These are phyloP conservation scores for Macrosteles quadrilineatus DNA, from an alignment of 1,140 invertebrate species.

Conservation along the genomic window DNA sequence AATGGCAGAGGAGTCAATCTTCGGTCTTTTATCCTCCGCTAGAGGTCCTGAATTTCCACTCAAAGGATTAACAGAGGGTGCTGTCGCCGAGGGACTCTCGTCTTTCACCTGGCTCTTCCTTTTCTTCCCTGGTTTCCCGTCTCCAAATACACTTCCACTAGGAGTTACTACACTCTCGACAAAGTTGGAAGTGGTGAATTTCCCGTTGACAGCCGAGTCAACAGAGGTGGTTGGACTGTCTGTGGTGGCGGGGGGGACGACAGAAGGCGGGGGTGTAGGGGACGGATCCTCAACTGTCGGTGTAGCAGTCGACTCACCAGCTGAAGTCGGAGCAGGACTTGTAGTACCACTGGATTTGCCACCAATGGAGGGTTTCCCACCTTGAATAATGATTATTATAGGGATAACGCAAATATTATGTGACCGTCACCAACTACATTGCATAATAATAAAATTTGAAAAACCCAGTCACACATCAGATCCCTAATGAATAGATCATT, in stretches of 20 bases:
- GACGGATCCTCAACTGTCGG: neutral
- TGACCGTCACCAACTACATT: too few species aligned
- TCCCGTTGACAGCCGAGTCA: slow-evolving; percentile 26
- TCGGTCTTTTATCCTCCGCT: slow-evolving; percentile 11
- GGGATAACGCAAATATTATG: too few species aligned
- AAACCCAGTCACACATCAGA: too few species aligned
- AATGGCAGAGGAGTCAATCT: slow-evolving; percentile 36
- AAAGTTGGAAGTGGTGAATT: slow-evolving; percentile 43
- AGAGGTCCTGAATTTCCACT: neutral
- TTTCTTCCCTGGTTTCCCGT: slow-evolving; percentile 31
- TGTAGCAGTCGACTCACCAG: neutral
- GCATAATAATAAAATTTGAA: too few species aligned
- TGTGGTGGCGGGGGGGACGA: neutral
- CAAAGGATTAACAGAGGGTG: neutral
- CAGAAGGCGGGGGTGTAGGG: neutral
- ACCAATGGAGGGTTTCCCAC: too few species aligned
- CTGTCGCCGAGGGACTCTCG: neutral
- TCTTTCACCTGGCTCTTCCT: slow-evolving; percentile 18
- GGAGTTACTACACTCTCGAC: slow-evolving; percentile 43
- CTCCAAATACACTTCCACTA: slow-evolving; percentile 47
- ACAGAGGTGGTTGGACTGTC: neutral
- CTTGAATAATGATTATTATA: too few species aligned
- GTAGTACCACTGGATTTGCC: too few species aligned
- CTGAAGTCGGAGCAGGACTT: too few species aligned
- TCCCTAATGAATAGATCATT: too few species aligned